Evolutionary conservation across 2,113 vertebrate genomes (phyloP).

Genomic region (Catharus bicknelli): DNA sequence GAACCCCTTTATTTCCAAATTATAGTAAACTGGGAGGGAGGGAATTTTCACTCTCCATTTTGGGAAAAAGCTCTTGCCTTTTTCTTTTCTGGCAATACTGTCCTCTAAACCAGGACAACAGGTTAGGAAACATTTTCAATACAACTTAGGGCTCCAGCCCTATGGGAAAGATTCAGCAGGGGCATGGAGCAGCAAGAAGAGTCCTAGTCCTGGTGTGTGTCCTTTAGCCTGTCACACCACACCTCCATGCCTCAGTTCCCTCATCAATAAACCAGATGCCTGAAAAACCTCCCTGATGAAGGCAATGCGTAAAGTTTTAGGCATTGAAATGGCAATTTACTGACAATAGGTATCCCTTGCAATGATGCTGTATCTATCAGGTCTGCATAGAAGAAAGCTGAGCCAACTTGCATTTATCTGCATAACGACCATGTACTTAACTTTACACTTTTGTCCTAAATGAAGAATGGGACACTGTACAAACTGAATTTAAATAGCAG

Average conservation of each 20-base stretch:
- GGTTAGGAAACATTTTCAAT: background rate
- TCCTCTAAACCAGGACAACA: no score
- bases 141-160: background rate
- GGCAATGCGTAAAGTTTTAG: background rate
- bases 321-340: background rate
- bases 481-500: background rate
- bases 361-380: background rate
- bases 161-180: background rate
- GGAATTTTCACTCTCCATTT: no score
- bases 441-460: background rate
- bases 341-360: background rate
- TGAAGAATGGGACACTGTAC: background rate
- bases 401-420: background rate
- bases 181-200: background rate
- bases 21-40: no score
- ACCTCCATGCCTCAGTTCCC: background rate
- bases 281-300: background rate
- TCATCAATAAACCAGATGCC: background rate
- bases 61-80: no score
- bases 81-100: no score
- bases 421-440: background rate
- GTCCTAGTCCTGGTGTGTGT: background rate
- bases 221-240: fast-evolving
- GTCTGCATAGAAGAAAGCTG: background rate
- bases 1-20: no score